Base-by-base conservation (phyloP, 2,888 invertebrate genomes). In the Nemapogon koenigi region DNA sequence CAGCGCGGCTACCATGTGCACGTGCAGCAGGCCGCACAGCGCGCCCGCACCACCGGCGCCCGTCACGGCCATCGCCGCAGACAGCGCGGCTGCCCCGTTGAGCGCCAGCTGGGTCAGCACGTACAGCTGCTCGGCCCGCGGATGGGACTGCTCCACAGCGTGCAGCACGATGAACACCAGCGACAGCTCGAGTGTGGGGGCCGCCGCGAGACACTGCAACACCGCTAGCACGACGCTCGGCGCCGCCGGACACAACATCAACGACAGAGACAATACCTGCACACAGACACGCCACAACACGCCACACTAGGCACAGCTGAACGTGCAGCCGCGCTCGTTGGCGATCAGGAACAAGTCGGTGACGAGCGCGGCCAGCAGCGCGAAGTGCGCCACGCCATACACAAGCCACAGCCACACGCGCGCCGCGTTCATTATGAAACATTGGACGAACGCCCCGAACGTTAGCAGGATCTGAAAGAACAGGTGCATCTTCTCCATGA, bases 401-500 rank as follows among this genome's bases (percentile, higher is more conserved):
- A 70, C 58, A 48, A 76, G 48, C 76, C 76, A 75, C 44, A 72
- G 43, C 70, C 67, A 71, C 43, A 73, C 61, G 51, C 56, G 59
- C 38, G 58, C 51, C 41, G 75, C 55, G 52, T 76, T 75, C 44
- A 75, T 51, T 43, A 76, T 49, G 50, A 76, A 73, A 57, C 75
- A 75, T 52, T 76, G 76, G 43, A 76, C 49, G 45, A 76, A 71
- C 26, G 76, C 76, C 41, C 76, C 76, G 55, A 76, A 76, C 0
- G 72, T 70, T 47, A 76, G 75, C 42, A 73, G 50, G 48, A 76
- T 75, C 75, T 76, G 76, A 55, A 76, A 75, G 53, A 72, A 72
- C 42, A 76, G 53, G 47, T 76, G 73, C 71, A 76, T 73, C 59
- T 76, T 76, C 51, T 76, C 76, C 75, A 76, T 71, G 46, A 76